Base-by-base conservation (phyloP, 2,797 vertebrate genomes). In the Pseudocheirus occidentalis region DNA sequence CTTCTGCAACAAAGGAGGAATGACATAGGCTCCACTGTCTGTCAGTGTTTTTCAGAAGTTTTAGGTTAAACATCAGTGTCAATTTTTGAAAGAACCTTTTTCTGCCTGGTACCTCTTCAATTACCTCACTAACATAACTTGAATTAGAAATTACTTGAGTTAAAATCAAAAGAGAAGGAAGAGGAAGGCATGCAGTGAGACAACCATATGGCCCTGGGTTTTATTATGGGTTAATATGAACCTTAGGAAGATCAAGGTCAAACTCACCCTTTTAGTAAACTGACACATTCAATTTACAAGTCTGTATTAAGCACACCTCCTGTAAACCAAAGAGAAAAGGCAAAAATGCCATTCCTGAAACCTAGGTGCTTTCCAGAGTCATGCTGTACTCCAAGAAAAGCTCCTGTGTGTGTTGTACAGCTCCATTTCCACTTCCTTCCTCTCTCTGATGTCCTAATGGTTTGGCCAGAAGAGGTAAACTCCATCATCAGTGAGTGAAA, bases 21-120 rank as follows among this genome's bases (percentile, higher is more conserved):
- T 87, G 7, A 50, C 24, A 50, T 50, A 10, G 24, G 40, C 2
- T 87, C 21, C 59, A n/a, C 28, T 66, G 59, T n/a, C 31, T 34
- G 13, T 81, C 73, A 87, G 3, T 3, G 40, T 40, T 87, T 87
- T 87, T 87, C 73, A 27, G 21, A 46, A 50, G 40, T 46, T 27
- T 87, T 87, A 50, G 24, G 40, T 87, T 50, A 87, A 50, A 81
- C 21, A 46, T 81, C 73, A 46, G 21, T 87, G 24, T 4, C 34
- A 40, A 16, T 73, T 73, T 73, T 11, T 11, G 1, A 0, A 46
- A 55, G 55, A 55, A 34, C 4, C 0, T 12, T 57, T 55, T 73
- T 40, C 29, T 24, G 27, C 57, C 90, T 0, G 0, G 62, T 31
- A 28, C 59, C 1, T 0, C 40, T 90, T 93, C 24, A 55, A 0